These are phyloP conservation scores for Montipora sp. DNA, from an alignment of 64 coral and sea anemone species.

Conservation along the genomic window DNA sequence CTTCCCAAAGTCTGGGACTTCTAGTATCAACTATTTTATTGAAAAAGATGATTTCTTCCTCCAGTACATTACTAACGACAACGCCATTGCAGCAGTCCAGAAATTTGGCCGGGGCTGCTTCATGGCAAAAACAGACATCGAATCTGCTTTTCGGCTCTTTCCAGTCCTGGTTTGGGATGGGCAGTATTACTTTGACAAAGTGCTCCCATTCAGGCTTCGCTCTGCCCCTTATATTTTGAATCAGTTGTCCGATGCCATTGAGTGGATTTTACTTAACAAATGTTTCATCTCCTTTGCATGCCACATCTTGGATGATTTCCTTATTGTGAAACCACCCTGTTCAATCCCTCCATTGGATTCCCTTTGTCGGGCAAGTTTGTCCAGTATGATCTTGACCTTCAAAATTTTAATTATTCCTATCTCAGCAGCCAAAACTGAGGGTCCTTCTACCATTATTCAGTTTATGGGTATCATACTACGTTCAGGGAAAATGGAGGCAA, in stretches of 20 bases:
- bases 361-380: constrained; percentile 34
- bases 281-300: constrained; percentile 48
- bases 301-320: constrained; percentile 69
- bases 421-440: too few relatives aligned
- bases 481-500: too few relatives aligned
- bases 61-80: too few relatives aligned
- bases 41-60: too few relatives aligned
- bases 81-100: too few relatives aligned
- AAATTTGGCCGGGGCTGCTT: too few relatives aligned
- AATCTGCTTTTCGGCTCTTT: too few relatives aligned
- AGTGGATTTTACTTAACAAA: constrained; percentile 51
- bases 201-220: constrained; percentile 30
- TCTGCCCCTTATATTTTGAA: constrained; percentile 24
- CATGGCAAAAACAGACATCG: too few relatives aligned
- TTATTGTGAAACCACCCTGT: constrained; percentile 20
- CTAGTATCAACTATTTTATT: constrained; percentile 50
- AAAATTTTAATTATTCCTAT: neutral
- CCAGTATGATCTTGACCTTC: constrained; percentile 20
- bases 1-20: constrained; percentile 52
- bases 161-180: neutral
- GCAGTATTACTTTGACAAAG: constrained; percentile 47
- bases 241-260: constrained; percentile 44
- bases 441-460: too few relatives aligned
- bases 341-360: neutral
- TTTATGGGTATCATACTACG: too few relatives aligned